A percentile compares a stretch with the other conserved stretches of the same genome.
phyloP scores from a whole-genome alignment of 2,797 vertebrate species.

The Peromyscus melanophrys region DNA sequence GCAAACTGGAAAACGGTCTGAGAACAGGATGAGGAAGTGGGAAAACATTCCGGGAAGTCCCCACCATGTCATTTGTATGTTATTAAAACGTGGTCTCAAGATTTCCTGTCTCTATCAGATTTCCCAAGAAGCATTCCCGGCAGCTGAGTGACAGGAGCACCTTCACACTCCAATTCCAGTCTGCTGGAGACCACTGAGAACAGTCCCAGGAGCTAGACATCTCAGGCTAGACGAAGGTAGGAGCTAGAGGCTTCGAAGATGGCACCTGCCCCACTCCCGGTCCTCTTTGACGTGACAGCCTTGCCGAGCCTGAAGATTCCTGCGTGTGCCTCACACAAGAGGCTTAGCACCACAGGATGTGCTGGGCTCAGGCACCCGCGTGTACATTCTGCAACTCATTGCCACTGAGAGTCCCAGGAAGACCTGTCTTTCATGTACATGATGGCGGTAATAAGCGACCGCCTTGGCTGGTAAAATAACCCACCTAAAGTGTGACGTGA shows the following conservation, averaged over 20 bases:
- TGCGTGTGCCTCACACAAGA: background rate
- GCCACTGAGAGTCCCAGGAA: too few species aligned
- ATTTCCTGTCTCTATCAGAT: constrained; percentile 55
- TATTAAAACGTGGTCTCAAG: background rate
- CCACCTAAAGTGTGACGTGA: background rate
- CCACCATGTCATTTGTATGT: constrained; percentile 3
- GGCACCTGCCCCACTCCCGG: too few species aligned
- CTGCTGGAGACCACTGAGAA: background rate
- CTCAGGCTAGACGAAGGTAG: background rate
- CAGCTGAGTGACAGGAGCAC: background rate
- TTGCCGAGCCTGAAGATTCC: background rate
- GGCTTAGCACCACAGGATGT: accelerated
- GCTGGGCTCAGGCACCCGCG: background rate
- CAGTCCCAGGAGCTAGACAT: background rate
- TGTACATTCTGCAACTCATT: too few species aligned
- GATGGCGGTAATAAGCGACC: background rate
- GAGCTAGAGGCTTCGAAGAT: background rate
- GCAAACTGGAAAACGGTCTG: background rate
- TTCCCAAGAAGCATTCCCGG: constrained; percentile 60
- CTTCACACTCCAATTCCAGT: background rate
- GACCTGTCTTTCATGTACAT: background rate
- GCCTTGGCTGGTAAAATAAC: background rate
- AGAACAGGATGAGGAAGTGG: background rate
- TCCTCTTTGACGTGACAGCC: background rate
- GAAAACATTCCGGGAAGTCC: constrained; percentile 48